phyloP scores from a whole-genome alignment of 2,113 vertebrate species.

The Carassius gibelio region DNA sequence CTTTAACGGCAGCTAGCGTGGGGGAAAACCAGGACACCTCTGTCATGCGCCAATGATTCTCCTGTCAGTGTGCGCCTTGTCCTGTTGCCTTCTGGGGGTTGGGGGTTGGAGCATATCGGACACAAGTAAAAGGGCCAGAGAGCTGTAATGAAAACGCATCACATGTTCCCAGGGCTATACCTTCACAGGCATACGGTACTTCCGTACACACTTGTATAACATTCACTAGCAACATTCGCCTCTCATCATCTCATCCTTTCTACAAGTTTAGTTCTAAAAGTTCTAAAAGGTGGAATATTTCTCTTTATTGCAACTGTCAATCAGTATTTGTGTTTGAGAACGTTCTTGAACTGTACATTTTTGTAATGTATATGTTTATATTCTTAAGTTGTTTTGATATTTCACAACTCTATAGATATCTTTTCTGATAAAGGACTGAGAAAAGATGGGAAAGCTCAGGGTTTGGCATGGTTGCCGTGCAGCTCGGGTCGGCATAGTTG shows the following conservation, averaged over 20 bases:
- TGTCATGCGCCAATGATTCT: conserved; percentile 48
- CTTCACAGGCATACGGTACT: conserved; percentile 54
- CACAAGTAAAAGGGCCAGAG: conserved; percentile 65
- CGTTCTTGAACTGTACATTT: background rate
- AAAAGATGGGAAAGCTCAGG: conserved; percentile 45
- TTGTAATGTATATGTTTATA: background rate
- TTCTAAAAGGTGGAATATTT: background rate
- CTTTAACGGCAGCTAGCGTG: conserved; percentile 20
- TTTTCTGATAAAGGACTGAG: conserved; percentile 62
- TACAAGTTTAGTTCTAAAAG: background rate
- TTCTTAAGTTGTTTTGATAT: background rate
- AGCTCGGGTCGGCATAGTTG: conserved; percentile 55
- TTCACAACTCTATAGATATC: background rate
- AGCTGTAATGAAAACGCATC: conserved; percentile 75
- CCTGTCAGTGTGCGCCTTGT: conserved; percentile 25
- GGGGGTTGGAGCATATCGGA: conserved; percentile 47
- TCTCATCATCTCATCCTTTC: background rate
- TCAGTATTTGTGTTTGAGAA: background rate
- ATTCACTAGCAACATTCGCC: background rate
- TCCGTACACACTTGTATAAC: conserved; percentile 27
- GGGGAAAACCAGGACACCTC: conserved; percentile 62
- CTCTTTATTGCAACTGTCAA: background rate
- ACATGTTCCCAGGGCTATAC: conserved; percentile 67
- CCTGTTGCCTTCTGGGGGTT: conserved; percentile 39
- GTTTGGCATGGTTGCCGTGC: conserved; percentile 53